Percentiles rank a stretch among this genome's conserved stretches.
phyloP scores from a whole-genome alignment of 2,797 vertebrate species.

The Pangasius sanitwongsei region DNA sequence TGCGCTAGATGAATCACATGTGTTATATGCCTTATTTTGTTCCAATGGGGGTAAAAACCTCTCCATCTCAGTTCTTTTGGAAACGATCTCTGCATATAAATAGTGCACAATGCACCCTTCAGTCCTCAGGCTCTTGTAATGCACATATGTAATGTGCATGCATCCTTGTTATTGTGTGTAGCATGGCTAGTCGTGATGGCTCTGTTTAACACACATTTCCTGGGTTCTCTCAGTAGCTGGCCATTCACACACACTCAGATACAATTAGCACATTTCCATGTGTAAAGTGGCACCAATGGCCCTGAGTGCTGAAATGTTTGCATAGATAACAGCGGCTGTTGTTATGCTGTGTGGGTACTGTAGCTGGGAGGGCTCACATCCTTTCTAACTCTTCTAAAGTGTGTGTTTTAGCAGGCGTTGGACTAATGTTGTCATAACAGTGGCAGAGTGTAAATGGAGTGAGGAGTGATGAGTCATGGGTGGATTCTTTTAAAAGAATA shows the following conservation, averaged over 20 bases:
- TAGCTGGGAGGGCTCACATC: slow-evolving; percentile 46
- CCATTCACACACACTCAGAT: slow-evolving; percentile 63
- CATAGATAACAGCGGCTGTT: slow-evolving; percentile 55
- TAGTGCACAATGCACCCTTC: background rate
- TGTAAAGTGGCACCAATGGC: slow-evolving; percentile 58
- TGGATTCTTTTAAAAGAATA: slow-evolving; percentile 5
- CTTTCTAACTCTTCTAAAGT: slow-evolving; percentile 45
- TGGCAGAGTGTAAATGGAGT: slow-evolving; percentile 19
- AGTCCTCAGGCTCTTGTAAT: slow-evolving; percentile 29
- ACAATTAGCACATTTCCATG: slow-evolving; percentile 67
- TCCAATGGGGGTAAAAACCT: background rate
- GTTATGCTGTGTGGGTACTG: slow-evolving; percentile 40
- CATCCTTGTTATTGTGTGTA: slow-evolving; percentile 17
- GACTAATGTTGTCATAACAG: slow-evolving; percentile 58
- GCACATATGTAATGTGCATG: slow-evolving; percentile 51
- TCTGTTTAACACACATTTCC: slow-evolving; percentile 57
- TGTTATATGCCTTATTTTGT: background rate
- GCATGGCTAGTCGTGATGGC: slow-evolving; percentile 38
- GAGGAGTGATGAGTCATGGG: slow-evolving; percentile 3
- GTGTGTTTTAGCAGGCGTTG: slow-evolving; percentile 52
- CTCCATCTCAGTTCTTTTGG: background rate
- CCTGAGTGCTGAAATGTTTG: slow-evolving; percentile 54
- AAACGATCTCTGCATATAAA: slow-evolving; percentile 30
- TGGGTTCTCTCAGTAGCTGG: slow-evolving; percentile 47
- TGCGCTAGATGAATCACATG: background rate